Conservation (phyloP, 2,113 vertebrate genomes). For the Xenotilapia caudafasciata region DNA sequence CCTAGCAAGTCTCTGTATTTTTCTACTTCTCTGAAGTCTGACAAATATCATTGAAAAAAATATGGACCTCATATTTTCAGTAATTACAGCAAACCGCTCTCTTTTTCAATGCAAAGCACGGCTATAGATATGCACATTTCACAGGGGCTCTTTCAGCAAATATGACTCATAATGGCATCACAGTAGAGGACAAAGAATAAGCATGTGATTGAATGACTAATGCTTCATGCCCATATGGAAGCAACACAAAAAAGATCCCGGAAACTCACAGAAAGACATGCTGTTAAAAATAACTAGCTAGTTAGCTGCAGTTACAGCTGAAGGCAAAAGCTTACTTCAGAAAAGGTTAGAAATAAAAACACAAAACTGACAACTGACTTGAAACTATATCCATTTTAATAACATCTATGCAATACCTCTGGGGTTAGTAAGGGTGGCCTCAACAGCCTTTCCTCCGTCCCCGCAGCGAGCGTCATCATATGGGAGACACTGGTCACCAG, state of each 20-base stretch:
- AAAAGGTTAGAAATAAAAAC: not conserved
- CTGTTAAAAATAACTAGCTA: not conserved
- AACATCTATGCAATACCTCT: conserved; percentile 76
- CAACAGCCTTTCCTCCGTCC: conserved; percentile 92
- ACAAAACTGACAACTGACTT: not conserved
- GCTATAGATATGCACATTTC: not conserved
- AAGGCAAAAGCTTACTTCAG: not conserved
- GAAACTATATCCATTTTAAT: not conserved
- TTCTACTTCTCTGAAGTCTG: not conserved
- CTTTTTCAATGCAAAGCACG: not conserved
- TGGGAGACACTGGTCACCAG: conserved; percentile 94
- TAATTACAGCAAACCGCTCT: not conserved
- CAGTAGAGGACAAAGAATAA: conserved; percentile 7
- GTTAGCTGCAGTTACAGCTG: not conserved
- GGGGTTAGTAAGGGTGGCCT: conserved; percentile 93
- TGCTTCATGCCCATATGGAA: conserved; percentile 13
- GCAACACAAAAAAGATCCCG: not conserved
- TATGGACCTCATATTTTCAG: not conserved
- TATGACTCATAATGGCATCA: conserved; percentile 19
- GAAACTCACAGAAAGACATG: not conserved
- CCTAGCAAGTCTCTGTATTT: not conserved
- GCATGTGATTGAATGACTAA: conserved; percentile 37
- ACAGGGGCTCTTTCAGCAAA: not conserved
- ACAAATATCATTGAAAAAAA: not conserved
- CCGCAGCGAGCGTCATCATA: conserved; percentile 94